Evolutionary conservation across 2,888 invertebrate genomes (phyloP), one percentile per base, ranked within the genome.

Genomic region (Sarcophaga variegata): DNA sequence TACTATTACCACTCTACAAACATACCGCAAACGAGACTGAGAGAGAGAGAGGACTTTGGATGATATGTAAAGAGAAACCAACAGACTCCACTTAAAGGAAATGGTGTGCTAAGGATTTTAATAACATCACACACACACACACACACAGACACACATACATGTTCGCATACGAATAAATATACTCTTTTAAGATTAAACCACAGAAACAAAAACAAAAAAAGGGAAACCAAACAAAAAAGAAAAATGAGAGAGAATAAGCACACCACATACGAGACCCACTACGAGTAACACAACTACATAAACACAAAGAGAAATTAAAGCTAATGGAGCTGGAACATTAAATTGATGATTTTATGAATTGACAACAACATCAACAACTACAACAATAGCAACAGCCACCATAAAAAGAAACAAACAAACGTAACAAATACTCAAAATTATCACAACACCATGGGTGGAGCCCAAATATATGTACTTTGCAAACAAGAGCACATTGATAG

Each of bases 311-410:
- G 81, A 81, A 75, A 47, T 71, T 72, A 84, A 84, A 87, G 76
- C 87, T 87, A 87, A 87, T 87, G 87, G 87, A 87, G 84, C 87
- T 87, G 84, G 84, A 87, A 87, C 81, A 84, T 87, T 87, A 87
- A 87, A 87, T 87, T 84, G 87, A 82, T 79, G 84, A 79, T 84
- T 82, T 84, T 84, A 25, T 49, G 45, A 81, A 81, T 72, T 86
- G 66, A 60, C 78, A 78, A 67, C 12, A 85, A 75, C 66, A 54
- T 14, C 47, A 71, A 72, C n/a, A 79, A 76, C 12, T 62, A 66
- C 63, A 72, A 59, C 27, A 71, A 45, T 10, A 76, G 63, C 54
- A 11, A 20, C 4, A 77, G 54, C 62, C 3, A 45, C 4, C 72
- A 75, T 20, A 62, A 71, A 63, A 75, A 83, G 20, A 37, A 37